Evolutionary conservation across 2,113 vertebrate species (phyloP).

Genomic region (Rhipidura dahli): DNA sequence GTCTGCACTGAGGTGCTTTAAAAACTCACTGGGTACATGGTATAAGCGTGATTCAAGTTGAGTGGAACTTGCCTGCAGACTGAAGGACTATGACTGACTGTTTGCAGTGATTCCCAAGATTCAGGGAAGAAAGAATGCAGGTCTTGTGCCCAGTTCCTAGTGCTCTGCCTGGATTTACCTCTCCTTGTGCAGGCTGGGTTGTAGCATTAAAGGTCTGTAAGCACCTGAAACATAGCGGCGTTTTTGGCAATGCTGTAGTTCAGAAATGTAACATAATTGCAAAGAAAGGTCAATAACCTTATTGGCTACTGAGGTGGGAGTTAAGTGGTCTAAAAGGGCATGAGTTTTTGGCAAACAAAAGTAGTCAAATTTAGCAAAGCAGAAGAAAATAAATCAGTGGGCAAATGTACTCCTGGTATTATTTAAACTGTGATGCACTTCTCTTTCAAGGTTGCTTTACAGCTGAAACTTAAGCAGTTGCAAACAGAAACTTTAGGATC

Average conservation of each 20-base stretch:
- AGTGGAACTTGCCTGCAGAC: not conserved
- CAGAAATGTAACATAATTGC: not conserved
- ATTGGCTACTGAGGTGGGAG: no score
- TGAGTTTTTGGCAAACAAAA: not conserved
- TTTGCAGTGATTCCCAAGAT: not conserved
- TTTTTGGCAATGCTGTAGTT: not conserved
- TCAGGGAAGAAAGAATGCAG: not conserved
- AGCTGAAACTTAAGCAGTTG: not conserved
- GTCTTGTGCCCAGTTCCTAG: not conserved
- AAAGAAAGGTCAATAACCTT: not conserved
- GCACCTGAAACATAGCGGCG: not conserved
- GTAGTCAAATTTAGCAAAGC: not conserved
- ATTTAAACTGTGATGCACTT: not conserved
- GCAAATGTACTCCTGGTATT: not conserved
- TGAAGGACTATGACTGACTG: not conserved
- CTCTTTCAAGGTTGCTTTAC: not conserved
- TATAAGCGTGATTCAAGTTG: not conserved
- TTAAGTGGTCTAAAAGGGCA: not conserved
- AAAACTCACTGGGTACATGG: not conserved
- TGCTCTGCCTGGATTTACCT: not conserved
- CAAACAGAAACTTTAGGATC: not conserved
- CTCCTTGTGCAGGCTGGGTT: not conserved
- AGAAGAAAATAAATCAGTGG: not conserved
- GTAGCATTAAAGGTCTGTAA: not conserved
- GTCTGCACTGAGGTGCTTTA: not conserved